phyloP scores from a whole-genome alignment of 2,113 vertebrate species.

The Ciconia boyciana region DNA sequence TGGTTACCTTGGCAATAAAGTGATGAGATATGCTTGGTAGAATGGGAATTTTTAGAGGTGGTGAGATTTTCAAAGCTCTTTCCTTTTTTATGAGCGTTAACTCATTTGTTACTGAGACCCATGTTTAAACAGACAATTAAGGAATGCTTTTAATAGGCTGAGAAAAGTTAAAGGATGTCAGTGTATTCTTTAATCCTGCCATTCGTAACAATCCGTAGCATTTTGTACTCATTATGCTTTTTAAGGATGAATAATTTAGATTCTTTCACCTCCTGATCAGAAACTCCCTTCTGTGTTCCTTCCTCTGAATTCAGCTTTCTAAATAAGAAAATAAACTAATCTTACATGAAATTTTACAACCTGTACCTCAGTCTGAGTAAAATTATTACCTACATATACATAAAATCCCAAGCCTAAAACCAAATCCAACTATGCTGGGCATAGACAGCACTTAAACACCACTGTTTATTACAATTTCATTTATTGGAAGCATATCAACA shows the following conservation, averaged over 20 bases:
- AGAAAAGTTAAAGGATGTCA: slow-evolving; percentile 31
- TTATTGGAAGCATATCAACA: background rate
- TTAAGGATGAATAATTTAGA: slow-evolving; percentile 1
- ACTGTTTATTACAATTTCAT: background rate
- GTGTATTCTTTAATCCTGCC: background rate
- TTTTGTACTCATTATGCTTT: slow-evolving; percentile 29
- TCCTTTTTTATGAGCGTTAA: slow-evolving; percentile 5
- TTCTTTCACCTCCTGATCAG: background rate
- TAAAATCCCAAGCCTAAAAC: background rate
- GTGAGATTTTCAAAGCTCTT: slow-evolving; percentile 1
- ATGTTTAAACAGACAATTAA: slow-evolving; percentile 30
- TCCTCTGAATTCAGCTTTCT: background rate
- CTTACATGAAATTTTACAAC: background rate
- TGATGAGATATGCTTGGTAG: background rate
- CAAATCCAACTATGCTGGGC: background rate
- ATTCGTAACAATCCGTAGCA: background rate
- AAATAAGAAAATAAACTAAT: slow-evolving; percentile 12
- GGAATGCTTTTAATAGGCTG: slow-evolving; percentile 8
- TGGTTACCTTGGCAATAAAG: slow-evolving; percentile 44
- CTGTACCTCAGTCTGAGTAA: background rate
- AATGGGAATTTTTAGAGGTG: slow-evolving; percentile 27
- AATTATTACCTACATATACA: background rate
- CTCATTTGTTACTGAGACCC: slow-evolving; percentile 28
- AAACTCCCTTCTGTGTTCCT: background rate
- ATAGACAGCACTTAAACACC: background rate